These are phyloP conservation scores for Clitarchus hookeri DNA, from an alignment of 2,888 invertebrate genomes.

Conservation along the genomic window DNA sequence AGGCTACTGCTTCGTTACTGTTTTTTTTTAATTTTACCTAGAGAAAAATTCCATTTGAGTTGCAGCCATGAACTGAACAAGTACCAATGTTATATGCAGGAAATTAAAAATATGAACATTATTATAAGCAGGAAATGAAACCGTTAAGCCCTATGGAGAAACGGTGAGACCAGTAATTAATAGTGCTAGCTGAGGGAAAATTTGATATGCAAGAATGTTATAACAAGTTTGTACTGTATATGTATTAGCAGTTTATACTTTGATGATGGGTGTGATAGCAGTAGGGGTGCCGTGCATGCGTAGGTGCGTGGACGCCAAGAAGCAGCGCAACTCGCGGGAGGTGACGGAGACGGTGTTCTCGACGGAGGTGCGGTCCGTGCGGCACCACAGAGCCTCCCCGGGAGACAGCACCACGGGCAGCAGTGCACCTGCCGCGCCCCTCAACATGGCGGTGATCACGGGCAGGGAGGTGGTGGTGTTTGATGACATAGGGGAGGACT, in stretches of 20 bases:
- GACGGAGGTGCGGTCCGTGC: constrained; percentile 64
- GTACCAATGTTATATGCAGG: no score
- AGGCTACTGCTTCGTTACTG: no score
- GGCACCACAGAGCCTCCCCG: constrained; percentile 52
- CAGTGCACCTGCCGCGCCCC: not conserved
- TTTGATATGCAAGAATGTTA: no score
- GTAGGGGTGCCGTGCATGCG: not conserved
- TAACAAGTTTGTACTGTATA: no score
- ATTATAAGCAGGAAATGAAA: no score
- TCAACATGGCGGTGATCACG: constrained; percentile 63
- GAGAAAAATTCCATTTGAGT: no score
- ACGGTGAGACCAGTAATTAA: no score
- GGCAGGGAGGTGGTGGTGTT: constrained; percentile 84
- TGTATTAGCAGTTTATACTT: not conserved
- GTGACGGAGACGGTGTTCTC: constrained; percentile 67
- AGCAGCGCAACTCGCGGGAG: constrained; percentile 57
- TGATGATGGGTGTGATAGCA: not conserved
- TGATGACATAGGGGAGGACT: constrained; percentile 76
- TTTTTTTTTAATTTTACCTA: no score
- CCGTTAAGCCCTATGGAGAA: no score
- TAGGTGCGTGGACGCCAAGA: constrained; percentile 50
- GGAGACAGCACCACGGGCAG: constrained; percentile 57
- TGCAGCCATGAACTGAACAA: no score
- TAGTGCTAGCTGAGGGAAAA: no score
- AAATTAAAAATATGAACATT: no score